Base-by-base conservation (phyloP, 2,888 invertebrate species). In the Ormyrus pomaceus region DNA sequence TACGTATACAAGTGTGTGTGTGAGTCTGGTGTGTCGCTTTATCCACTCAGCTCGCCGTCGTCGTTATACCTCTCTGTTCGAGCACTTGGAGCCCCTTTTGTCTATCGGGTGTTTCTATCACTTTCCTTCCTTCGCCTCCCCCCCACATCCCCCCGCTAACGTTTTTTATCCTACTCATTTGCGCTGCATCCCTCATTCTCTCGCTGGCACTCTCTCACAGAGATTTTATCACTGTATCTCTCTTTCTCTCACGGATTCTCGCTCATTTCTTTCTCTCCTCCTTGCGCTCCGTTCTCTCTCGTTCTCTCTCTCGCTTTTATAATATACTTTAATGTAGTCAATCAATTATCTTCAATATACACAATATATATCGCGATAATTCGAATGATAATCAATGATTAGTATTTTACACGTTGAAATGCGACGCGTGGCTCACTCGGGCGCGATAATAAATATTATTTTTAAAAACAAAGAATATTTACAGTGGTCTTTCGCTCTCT, bases 1-100 rank as follows among this genome's bases (percentile, higher is more conserved):
- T 94, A 94, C 95, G 95, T 95, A 95, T 95, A 95, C 94, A 93
- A 93, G 93, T 94, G 94, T 94, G 34, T 46, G 87, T 89, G 81
- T 82, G 82, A 82, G 82, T 79, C 84, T 84, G 65, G 73, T 79
- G 68, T 82, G 61, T 78, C 78, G 81, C 83, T 82, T 81, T 81
- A 34, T 66, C 53, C 65, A 34, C 76, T 77, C 79, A 13, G 55
- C 50, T 77, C 82, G 81, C 80, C 68, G 79, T 74, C 83, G 66
- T 77, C 74, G 73, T 70, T 62, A 80, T 80, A 34, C 34, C 34
- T 34, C 4, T 34, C 34, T 77, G 70, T 79, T 82, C 69, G 61
- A 66, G 48, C 45, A 48, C 11, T 80, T 80, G 77, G 68, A 71
- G 74, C 81, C 45, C 45, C 71, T 71, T 53, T 59, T 56, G 56